Percentiles rank a stretch among this genome's conserved stretches.
Evolutionary conservation across 2,797 vertebrate species (phyloP).

Genomic region (Intellagama lesueurii): DNA sequence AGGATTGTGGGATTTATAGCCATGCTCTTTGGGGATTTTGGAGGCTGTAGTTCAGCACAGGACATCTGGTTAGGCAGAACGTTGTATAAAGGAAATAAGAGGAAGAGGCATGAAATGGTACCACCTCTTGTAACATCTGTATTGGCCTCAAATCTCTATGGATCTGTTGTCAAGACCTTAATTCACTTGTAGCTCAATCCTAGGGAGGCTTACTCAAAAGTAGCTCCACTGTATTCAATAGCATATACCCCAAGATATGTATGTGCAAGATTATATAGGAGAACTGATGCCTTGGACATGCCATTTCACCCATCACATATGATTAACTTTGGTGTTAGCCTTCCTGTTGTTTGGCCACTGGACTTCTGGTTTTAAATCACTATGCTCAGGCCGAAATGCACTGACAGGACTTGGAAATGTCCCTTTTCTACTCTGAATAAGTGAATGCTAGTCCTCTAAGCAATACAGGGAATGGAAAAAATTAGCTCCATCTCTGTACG

Average conservation of each 20-base stretch:
- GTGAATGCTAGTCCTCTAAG: neutral
- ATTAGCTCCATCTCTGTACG: slow-evolving; percentile 15
- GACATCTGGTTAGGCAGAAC: neutral
- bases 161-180: neutral
- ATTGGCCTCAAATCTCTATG: neutral
- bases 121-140: neutral
- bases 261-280: neutral
- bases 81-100: neutral
- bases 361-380: neutral
- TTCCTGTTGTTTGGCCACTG: neutral
- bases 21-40: neutral
- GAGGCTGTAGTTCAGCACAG: neutral
- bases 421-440: neutral
- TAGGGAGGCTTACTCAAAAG: neutral
- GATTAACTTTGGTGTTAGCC: no score
- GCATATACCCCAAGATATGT: no score
- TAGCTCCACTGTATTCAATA: neutral
- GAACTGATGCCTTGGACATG: neutral
- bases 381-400: neutral
- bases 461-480: neutral
- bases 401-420: neutral
- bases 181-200: neutral
- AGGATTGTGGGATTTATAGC: neutral
- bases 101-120: neutral
- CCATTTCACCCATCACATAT: neutral